Percentiles rank a stretch among this genome's conserved stretches.
Conservation (phyloP, 2,797 vertebrate species). For the Rhynchonycteris naso region DNA sequence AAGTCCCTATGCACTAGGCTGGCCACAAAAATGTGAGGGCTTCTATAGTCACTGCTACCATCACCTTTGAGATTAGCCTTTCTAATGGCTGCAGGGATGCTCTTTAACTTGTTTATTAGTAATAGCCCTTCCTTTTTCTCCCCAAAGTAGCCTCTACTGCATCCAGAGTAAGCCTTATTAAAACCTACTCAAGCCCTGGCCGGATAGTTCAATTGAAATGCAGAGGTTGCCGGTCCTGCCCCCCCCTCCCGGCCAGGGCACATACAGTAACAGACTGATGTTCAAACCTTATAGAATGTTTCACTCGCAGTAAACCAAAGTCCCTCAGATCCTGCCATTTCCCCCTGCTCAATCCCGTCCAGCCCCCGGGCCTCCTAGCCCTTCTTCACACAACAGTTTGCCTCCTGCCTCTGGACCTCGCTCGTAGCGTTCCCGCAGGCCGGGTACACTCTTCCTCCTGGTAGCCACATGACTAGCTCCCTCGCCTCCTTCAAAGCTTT, state of each 20-base stretch:
- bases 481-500: background rate
- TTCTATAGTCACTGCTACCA: background rate
- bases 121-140: background rate
- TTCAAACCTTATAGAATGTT: too few species aligned
- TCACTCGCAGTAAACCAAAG: background rate
- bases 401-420: background rate
- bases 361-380: background rate
- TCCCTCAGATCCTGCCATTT: background rate
- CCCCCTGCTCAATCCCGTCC: background rate
- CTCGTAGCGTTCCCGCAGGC: fast-evolving
- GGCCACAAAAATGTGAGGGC: background rate
- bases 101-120: background rate
- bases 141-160: background rate
- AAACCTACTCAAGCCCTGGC: background rate
- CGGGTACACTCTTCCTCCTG: background rate
- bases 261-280: too few species aligned
- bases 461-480: background rate
- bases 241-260: too few species aligned
- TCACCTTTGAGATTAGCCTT: background rate
- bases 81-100: background rate
- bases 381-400: background rate
- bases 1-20: background rate
- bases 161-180: background rate
- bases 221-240: too few species aligned
- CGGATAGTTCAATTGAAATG: too few species aligned